Evolutionary conservation across 2,888 invertebrate genomes (phyloP), one percentile per base, ranked within the genome.

Genomic region (Mellilla xanthometata): DNA sequence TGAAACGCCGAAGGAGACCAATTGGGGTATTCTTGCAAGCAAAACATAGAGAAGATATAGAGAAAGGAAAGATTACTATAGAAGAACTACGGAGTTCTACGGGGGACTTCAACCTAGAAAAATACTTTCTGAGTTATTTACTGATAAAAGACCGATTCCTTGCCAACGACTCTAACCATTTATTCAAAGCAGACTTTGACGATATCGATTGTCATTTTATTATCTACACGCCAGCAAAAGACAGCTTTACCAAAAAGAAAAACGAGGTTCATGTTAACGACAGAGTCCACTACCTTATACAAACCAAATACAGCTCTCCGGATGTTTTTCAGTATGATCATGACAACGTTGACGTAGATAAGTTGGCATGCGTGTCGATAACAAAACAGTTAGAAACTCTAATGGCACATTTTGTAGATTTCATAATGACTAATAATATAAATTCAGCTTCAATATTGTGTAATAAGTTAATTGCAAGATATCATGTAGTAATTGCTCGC

Each of bases 41-140:
- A 0, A 72, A 72, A 41, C 72, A 72, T 19, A 54, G 55, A 42
- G 67, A 69, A 48, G 56, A 68, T 31, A 50, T 54, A 2, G 58
- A 62, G 7, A 67, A 62, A 26, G 55, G 57, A 4, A 64, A 49
- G 46, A 52, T 71, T 8, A 60, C 62, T 4, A 58, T 63, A 7
- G 42, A 59, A 24, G 61, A 66, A 34, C 46, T 72, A 2, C 46
- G 52, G 12, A 61, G 54, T 31, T 36, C 42, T 3, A 41, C 49
- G 4, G 63, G 64, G 12, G 60, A 63, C 24, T 65, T 63, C 33
- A 54, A 63, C 30, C 51, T 72, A 9, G 41, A 47, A 0, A 68
- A 63, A 51, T 71, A 72, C 46, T 69, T 57, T 42, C 63, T 66
- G 2, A 72, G 72, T 30, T 71, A 63, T 31, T 28, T 69, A 24